These are phyloP conservation scores for Ferrisia virgata DNA, from an alignment of 2,888 invertebrate genomes.

Conservation along the genomic window DNA sequence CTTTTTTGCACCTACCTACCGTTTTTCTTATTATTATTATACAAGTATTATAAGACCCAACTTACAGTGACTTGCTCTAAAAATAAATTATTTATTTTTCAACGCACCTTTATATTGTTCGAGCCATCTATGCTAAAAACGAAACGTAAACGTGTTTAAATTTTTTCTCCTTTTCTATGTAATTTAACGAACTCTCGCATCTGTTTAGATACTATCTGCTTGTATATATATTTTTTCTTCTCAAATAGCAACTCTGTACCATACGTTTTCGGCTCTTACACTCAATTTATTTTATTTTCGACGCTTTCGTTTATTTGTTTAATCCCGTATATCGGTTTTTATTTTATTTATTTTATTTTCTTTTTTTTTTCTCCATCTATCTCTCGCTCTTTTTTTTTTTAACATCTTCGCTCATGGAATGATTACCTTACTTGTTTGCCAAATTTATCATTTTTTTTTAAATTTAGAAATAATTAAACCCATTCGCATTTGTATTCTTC, in stretches of 20 bases:
- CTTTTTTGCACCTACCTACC: neutral
- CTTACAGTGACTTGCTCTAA: neutral
- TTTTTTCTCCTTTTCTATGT: neutral
- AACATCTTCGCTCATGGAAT: neutral
- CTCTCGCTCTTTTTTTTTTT: neutral
- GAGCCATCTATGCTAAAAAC: neutral
- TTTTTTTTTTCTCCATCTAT: neutral
- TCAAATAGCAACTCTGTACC: neutral
- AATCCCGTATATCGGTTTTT: constrained; percentile 19
- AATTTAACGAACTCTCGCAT: constrained; percentile 16
- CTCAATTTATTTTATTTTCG: constrained; percentile 23
- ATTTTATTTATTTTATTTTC: neutral
- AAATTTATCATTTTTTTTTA: constrained; percentile 9
- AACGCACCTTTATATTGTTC: neutral
- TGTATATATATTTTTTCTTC: neutral
- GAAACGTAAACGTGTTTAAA: neutral
- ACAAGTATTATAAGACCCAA: no score
- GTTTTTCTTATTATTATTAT: no score
- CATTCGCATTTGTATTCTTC: neutral
- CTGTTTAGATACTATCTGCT: constrained; percentile 20
- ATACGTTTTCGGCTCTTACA: constrained; percentile 6
- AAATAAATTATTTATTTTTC: neutral
- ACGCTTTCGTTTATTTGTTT: constrained; percentile 18
- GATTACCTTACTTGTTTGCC: constrained; percentile 3
- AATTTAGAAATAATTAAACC: constrained; percentile 12